Evolutionary conservation across 2,888 invertebrate genomes (phyloP).

Genomic region (Gonocerus acuteangulatus): DNA sequence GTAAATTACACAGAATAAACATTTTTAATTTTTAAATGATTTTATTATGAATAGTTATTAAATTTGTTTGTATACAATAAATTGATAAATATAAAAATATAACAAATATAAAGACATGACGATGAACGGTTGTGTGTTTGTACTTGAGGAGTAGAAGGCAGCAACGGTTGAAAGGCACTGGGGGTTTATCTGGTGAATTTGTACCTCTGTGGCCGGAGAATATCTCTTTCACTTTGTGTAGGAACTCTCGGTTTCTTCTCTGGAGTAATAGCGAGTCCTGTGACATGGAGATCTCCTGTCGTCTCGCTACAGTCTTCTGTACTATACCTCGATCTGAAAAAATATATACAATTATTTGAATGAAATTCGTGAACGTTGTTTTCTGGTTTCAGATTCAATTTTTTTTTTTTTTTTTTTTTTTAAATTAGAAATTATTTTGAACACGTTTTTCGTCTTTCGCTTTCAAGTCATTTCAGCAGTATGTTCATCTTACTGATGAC

Average conservation of each 20-base stretch:
- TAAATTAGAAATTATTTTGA: no score
- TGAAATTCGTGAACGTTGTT: no score
- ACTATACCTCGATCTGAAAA: slow-evolving; percentile 11
- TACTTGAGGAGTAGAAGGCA: not conserved
- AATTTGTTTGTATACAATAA: slow-evolving; percentile 3
- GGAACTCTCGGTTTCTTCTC: slow-evolving; percentile 52
- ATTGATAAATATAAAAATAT: slow-evolving; percentile 16
- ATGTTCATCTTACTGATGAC: no score
- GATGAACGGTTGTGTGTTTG: slow-evolving; percentile 3
- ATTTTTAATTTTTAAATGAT: no score
- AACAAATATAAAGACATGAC: not conserved
- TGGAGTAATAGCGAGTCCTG: slow-evolving; percentile 52
- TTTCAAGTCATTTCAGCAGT: no score
- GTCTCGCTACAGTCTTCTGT: slow-evolving; percentile 25
- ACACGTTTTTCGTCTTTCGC: no score
- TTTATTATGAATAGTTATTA: not conserved
- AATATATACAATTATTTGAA: no score
- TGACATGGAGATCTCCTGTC: slow-evolving; percentile 41
- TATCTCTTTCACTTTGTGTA: slow-evolving; percentile 53
- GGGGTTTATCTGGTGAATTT: slow-evolving; percentile 31
- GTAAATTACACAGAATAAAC: no score
- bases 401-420: no score
- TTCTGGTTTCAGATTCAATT: no score
- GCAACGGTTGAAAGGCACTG: slow-evolving; percentile 14
- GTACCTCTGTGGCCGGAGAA: slow-evolving; percentile 43